Base-by-base conservation (phyloP, 2,797 vertebrate species). In the Anomalospiza imberbis region DNA sequence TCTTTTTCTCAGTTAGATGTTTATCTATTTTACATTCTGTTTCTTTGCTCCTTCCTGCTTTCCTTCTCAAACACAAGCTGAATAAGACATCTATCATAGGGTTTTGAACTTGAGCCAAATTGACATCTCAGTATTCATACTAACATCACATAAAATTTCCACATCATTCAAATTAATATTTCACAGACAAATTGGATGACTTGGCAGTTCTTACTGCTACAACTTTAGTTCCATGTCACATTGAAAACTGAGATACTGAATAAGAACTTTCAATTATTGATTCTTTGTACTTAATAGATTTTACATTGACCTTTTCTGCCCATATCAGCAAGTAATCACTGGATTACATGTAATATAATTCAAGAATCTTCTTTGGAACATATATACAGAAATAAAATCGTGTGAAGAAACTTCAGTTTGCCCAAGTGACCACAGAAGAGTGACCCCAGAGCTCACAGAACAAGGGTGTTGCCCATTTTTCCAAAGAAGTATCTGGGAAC, bases 391-490 rank as follows among this genome's bases (percentile, higher is more conserved):
- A 63, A 71, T 40, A 9, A 67, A 40, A 12, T n/a, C 3, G 22
- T 0, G 17, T 12, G 3, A 68, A 21, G 11, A 65, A 76, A 47
- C 12, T 48, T 54, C 9, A 24, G 4, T 47, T 88, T 48, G 50
- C 38, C n/a, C 15, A 48, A 48, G 13, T 4, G 28, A 45, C 11
- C 36, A 26, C 18, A 38, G 21, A 55, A 29, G n/a, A 22, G 10
- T 10, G 17, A 42, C 17, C 10, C 32, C n/a, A 17, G 45, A 54
- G 40, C 10, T 44, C 63, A 70, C 5, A 31, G 28, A 57, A 38
- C 1, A 10, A 51, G 3, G 6, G 3, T 8, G 17, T 0, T 62
- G 21, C 28, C 34, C 3, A 1, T 62, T 65, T 32, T 47, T 25
- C 31, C 19, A 4, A 40, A 72, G 40, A 6, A 17, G 5, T 0